phyloP scores from a whole-genome alignment of 1,140 invertebrate genomes.

The Drosophila equinoxialis region DNA sequence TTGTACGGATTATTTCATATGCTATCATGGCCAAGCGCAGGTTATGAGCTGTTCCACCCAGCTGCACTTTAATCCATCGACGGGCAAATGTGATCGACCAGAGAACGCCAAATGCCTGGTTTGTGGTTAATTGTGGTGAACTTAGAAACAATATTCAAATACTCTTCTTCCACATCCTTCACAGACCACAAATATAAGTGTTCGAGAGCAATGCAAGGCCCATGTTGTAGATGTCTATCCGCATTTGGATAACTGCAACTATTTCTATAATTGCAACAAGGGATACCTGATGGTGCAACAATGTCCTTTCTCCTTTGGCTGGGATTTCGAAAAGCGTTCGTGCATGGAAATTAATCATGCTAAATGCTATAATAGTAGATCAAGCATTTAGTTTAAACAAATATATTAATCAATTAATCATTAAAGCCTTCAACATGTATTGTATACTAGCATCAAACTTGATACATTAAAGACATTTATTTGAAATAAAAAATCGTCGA shows the following conservation, averaged over 20 bases:
- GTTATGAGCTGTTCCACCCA: constrained; percentile 62
- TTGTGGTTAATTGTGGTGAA: neutral
- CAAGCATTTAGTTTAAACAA: neutral
- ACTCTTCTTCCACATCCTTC: neutral
- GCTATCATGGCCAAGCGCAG: constrained; percentile 63
- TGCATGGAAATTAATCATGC: constrained; percentile 60
- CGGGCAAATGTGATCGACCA: constrained; percentile 71
- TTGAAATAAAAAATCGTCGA: no score
- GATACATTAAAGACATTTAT: no score
- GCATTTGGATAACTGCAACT: constrained; percentile 75
- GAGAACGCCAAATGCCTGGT: constrained; percentile 72
- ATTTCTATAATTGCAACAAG: constrained; percentile 67
- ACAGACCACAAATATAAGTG: constrained; percentile 44
- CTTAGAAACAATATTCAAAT: neutral
- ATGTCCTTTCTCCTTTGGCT: constrained; percentile 73
- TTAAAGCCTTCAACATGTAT: no score
- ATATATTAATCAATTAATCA: no score
- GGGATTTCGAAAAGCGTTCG: constrained; percentile 68
- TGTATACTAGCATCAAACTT: no score
- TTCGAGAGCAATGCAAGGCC: constrained; percentile 64
- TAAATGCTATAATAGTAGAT: constrained; percentile 56
- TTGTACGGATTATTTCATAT: constrained; percentile 74
- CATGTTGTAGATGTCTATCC: constrained; percentile 69
- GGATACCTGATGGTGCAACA: constrained; percentile 73
- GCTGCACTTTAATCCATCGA: constrained; percentile 67